These are phyloP conservation scores for Cybosia mesomella DNA, from an alignment of 2,888 invertebrate species.

Conservation along the genomic window DNA sequence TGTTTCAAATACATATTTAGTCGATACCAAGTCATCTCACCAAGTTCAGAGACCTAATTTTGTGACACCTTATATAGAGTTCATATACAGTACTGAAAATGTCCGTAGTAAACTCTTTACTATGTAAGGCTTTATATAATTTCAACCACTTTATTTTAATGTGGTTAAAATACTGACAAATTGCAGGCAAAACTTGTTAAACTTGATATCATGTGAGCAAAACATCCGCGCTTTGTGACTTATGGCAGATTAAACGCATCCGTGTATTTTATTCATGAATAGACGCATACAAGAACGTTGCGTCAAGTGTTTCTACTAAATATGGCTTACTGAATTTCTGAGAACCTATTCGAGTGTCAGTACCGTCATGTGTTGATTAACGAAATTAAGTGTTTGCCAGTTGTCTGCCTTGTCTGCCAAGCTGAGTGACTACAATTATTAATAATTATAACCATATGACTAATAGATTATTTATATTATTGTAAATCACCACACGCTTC, in stretches of 20 bases:
- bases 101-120: neutral
- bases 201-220: slow-evolving; percentile 30
- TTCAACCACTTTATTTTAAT: slow-evolving; percentile 31
- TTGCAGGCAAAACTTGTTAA: slow-evolving; percentile 26
- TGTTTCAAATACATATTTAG: no score
- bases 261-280: slow-evolving; percentile 29
- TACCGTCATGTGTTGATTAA: slow-evolving; percentile 61
- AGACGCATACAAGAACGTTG: slow-evolving; percentile 21
- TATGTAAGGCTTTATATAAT: slow-evolving; percentile 4
- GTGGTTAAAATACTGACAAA: slow-evolving; percentile 17
- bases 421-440: slow-evolving; percentile 53
- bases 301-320: slow-evolving; percentile 39
- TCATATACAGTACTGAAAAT: neutral
- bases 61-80: no score
- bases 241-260: slow-evolving; percentile 8
- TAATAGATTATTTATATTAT: slow-evolving; percentile 44
- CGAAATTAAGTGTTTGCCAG: slow-evolving; percentile 60
- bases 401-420: slow-evolving; percentile 46
- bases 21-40: no score
- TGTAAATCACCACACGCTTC: slow-evolving; percentile 53
- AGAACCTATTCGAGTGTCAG: slow-evolving; percentile 57
- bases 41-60: no score
- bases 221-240: slow-evolving; percentile 19
- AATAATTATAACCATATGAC: slow-evolving; percentile 45
- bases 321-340: slow-evolving; percentile 43